Conservation (phyloP, 2,888 invertebrate genomes). For the Ochropleura leucogaster region DNA sequence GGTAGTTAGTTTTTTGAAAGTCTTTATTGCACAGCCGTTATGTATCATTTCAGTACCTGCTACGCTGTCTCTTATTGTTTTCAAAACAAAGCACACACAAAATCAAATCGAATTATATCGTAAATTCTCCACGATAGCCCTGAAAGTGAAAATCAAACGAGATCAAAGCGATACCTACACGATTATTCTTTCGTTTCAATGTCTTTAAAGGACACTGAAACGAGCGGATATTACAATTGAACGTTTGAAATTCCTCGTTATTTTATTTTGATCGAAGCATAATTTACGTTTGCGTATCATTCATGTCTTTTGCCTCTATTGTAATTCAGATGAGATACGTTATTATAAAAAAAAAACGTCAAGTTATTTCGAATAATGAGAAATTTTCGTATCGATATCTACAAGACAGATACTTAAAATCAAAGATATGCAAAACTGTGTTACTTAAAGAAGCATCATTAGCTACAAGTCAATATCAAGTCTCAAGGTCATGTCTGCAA, state of each 20-base stretch:
- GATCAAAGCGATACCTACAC: slow-evolving; percentile 47
- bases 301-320: slow-evolving; percentile 25
- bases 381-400: background rate
- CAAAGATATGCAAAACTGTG: background rate
- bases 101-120: background rate
- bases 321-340: slow-evolving; percentile 7
- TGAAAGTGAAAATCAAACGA: slow-evolving; percentile 24
- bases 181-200: slow-evolving; percentile 51
- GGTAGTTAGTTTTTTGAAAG: no score
- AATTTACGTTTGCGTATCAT: slow-evolving; percentile 1
- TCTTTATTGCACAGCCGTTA: no score
- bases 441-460: background rate
- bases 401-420: background rate
- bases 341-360: background rate
- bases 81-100: background rate
- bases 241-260: slow-evolving; percentile 25
- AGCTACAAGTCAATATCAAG: background rate
- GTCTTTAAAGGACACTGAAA: background rate
- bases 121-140: slow-evolving; percentile 9
- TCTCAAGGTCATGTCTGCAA: no score
- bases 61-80: background rate
- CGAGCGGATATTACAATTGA: slow-evolving; percentile 30
- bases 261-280: slow-evolving; percentile 14
- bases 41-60: background rate
- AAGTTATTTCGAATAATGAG: slow-evolving; percentile 6